Evolutionary conservation across 2,797 vertebrate species (phyloP), one percentile per base, ranked within the genome.

Genomic region (Pterois miles): DNA sequence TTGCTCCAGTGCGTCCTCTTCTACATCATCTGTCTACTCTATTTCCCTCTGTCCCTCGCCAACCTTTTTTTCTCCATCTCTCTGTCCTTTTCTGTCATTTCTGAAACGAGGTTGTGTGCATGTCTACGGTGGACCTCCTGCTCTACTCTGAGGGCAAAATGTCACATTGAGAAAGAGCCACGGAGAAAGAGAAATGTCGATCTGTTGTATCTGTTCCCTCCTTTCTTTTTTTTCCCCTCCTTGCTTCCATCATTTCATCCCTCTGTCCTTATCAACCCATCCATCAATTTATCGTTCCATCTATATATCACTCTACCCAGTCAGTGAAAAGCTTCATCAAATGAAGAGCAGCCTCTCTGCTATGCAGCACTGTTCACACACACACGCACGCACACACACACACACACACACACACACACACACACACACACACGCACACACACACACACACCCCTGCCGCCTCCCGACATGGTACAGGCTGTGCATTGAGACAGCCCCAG

Each of bases 381-480:
- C 50, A 29, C 68, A 68, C 56, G 27, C 65, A 36, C 54, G 25
- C 73, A 38, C 66, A 27, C 38, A 67, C 62, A 56, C 66, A 59
- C 57, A 40, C 62, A 36, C 36, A 52, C 73, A 54, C 53, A 52
- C 72, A 66, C 62, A 12, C 34, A 25, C 25, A 4, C 40, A 36
- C 38, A 38, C 70, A 60, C 33, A 53, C 73, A 62, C 27, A 13
- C 9, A 12, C 27, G 8, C 65, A 31, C 66, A n/a, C 27, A 22
- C 50, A 36, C 71, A n/a, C 23, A 66, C 59, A 67, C 72, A 90
- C 96, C 96, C 96, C 91, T 92, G 92, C 95, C 86, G 93, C 82
- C 82, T 90, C 76, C 89, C 89, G 71, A 94, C 95, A 95, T 97
- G 97, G 97, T 97, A 96, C 96, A 93, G 96, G 96, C 97, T 96